phyloP scores from a whole-genome alignment of 1,140 invertebrate genomes.

The Tetramorium simillimum region DNA sequence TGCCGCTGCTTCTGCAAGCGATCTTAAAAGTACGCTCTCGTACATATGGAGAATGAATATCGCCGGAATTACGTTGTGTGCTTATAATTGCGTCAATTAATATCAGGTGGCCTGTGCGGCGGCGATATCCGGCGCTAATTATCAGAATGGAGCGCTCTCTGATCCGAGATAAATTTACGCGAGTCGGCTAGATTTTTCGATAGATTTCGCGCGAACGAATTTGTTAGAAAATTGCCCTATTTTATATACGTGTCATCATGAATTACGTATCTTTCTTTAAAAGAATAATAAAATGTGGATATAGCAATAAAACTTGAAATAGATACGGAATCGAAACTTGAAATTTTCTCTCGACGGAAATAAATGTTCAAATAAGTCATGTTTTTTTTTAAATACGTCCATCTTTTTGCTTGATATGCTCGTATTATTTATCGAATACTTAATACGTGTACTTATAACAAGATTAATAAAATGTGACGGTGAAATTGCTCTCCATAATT shows the following conservation, averaged over 20 bases:
- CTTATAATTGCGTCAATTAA: conserved; percentile 56
- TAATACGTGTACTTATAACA: neutral
- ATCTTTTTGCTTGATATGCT: neutral
- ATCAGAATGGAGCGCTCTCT: neutral
- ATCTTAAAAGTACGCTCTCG: conserved; percentile 33
- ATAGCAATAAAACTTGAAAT: neutral
- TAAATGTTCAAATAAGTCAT: too few species aligned
- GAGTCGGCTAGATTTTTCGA: conserved; percentile 7
- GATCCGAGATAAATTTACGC: conserved; percentile 37
- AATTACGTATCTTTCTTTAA: neutral
- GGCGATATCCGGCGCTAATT: conserved; percentile 55
- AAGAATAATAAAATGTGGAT: neutral
- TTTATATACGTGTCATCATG: neutral
- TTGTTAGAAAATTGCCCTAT: neutral
- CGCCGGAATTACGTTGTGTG: conserved; percentile 39
- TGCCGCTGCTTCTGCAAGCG: conserved; percentile 17
- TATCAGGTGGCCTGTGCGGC: conserved; percentile 29
- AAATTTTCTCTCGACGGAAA: neutral
- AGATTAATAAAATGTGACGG: neutral
- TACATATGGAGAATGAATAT: conserved; percentile 35
- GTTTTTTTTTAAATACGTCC: too few species aligned
- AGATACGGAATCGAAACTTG: neutral
- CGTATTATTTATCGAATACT: neutral
- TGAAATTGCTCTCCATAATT: neutral
- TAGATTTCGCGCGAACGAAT: neutral